A percentile compares a stretch with the other conserved stretches of the same genome.
These are phyloP conservation scores for Siniperca obscura DNA, from an alignment of 2,797 vertebrate genomes.

Conservation along the genomic window DNA sequence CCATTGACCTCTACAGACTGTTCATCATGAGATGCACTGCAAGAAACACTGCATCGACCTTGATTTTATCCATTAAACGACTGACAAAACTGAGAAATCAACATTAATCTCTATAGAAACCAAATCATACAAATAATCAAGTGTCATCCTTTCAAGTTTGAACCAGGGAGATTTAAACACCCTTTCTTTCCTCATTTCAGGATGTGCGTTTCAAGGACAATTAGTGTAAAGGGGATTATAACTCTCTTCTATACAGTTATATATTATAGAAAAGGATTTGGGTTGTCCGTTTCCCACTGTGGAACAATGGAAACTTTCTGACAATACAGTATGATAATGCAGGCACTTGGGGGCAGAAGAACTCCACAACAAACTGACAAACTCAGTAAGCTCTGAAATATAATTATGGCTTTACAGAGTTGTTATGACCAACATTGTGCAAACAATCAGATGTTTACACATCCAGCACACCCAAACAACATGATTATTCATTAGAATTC, in stretches of 20 bases:
- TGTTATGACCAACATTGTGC: too few species aligned
- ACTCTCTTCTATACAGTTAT: neutral
- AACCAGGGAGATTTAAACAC: slow-evolving; percentile 24
- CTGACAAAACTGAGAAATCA: slow-evolving; percentile 38
- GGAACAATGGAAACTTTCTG: slow-evolving; percentile 7
- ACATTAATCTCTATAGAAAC: slow-evolving; percentile 21
- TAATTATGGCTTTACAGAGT: too few species aligned
- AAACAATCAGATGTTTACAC: neutral
- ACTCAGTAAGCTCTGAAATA: neutral
- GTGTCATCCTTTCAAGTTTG: neutral
- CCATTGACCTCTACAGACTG: slow-evolving; percentile 47
- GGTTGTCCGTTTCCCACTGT: neutral
- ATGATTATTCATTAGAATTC: neutral
- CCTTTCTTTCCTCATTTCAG: slow-evolving; percentile 13
- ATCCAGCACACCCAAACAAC: neutral
- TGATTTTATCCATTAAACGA: slow-evolving; percentile 24
- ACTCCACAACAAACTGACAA: neutral
- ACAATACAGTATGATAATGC: neutral
- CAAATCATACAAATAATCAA: slow-evolving; percentile 38
- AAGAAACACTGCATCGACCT: slow-evolving; percentile 44
- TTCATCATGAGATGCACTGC: slow-evolving; percentile 49
- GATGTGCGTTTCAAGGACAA: slow-evolving; percentile 28
- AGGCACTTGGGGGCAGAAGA: neutral
- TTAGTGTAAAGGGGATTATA: slow-evolving; percentile 14
- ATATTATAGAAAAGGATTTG: slow-evolving; percentile 16